Base-by-base conservation (phyloP, 2,888 invertebrate species). In the Lasius platythorax region DNA sequence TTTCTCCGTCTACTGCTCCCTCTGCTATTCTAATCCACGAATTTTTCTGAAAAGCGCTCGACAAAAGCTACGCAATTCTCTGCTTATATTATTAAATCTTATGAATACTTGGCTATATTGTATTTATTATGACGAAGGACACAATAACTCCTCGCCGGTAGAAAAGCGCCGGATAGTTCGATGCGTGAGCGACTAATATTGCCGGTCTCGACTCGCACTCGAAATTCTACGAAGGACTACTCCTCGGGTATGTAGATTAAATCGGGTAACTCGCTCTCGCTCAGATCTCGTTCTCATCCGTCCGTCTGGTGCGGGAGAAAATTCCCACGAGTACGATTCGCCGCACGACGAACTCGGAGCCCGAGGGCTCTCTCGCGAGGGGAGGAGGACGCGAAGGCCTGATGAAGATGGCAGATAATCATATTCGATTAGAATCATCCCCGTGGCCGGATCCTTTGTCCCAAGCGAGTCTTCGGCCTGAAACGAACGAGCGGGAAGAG, bases 341-440 rank as follows among this genome's bases (percentile, higher is more conserved):
- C 72, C 43, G 81, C 46, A 56, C 43, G 63, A 64, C 79, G 66
- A 79, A 37, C 67, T 67, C 79, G 50, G 30, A 15, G 81, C 58
- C 43, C 64, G 28, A 56, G 56, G 37, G 56, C 70, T 61, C 50
- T 76, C 43, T 70, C 81, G 82, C 79, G 85, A 82, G 83, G 76
- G 37, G 3, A 28, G 37, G 3, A 28, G 53, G 43, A 87, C 75
- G 82, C 79, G 84, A 78, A 81, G 83, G 87, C 76, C 89, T 92
- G 85, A 93, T 92, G 91, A 92, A 92, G 91, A 89, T 92, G 87
- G 85, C 87, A 90, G 92, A 93, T 94, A 93, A 94, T 94, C 91
- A 93, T 93, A 94, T 94, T 93, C 93, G 94, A 93, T 94, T 93
- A 94, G 92, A 92, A 92, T 93, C 91, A 92, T 93, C 91, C 89